Conservation (phyloP, 2,797 vertebrate genomes). For the Todus mexicanus region DNA sequence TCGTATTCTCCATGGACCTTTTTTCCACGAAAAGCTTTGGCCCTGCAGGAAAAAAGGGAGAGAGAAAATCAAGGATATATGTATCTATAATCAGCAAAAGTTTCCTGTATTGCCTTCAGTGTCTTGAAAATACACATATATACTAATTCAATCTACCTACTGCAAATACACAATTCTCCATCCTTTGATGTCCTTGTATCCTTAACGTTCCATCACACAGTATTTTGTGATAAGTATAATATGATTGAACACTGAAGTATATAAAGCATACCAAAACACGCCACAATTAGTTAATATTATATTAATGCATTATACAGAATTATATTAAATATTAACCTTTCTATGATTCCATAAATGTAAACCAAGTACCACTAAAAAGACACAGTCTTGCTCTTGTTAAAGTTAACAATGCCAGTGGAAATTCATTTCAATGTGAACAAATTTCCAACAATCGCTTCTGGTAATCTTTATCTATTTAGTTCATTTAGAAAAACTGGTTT, state of each 20-base stretch:
- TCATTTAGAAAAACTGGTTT: not conserved
- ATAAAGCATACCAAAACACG: not conserved
- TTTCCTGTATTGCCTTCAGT: not conserved
- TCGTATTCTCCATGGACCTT: slow-evolving; percentile 94
- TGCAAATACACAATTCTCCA: not conserved
- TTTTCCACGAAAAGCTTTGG: slow-evolving; percentile 94
- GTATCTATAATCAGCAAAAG: not conserved
- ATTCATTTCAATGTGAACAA: not conserved
- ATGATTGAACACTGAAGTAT: not conserved
- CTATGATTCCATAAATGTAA: not conserved
- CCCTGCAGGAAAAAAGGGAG: slow-evolving; percentile 75
- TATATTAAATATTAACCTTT: no score
- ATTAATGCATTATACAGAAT: no score
- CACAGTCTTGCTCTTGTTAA: not conserved
- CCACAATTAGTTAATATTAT: not conserved
- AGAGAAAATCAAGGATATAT: not conserved
- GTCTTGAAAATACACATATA: not conserved
- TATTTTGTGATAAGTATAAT: not conserved
- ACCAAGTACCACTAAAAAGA: not conserved
- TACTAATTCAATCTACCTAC: not conserved
- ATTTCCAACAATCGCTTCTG: not conserved
- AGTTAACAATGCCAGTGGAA: not conserved
- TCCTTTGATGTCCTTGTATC: not conserved
- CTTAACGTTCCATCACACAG: not conserved
- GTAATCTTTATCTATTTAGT: accelerated